Evolutionary conservation across 2,113 vertebrate species (phyloP).

Genomic region (Nothoprocta perdicaria): DNA sequence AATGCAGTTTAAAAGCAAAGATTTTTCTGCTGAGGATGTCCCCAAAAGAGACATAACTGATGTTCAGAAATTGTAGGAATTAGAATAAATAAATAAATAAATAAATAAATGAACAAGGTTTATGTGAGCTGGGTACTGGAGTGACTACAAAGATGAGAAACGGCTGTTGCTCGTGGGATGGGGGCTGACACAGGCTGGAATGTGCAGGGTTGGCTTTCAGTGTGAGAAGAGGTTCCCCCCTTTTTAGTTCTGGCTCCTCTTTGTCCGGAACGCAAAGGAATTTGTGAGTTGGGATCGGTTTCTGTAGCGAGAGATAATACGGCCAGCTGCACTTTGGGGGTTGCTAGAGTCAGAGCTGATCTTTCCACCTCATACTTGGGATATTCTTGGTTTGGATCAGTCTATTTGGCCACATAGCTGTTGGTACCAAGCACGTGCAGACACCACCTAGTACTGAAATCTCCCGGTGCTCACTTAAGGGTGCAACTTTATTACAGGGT

Average conservation of each 20-base stretch:
- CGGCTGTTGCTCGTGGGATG: neutral
- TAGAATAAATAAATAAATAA: too few species aligned
- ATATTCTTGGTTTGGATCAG: neutral
- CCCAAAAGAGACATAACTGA: neutral
- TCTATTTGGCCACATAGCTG: neutral
- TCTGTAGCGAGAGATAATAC: neutral
- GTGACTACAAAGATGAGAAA: neutral
- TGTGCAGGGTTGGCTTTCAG: neutral
- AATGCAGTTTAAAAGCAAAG: neutral
- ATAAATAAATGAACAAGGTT: neutral
- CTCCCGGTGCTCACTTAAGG: neutral
- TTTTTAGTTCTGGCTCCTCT: neutral
- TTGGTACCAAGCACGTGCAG: neutral
- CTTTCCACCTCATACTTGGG: neutral
- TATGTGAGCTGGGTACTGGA: neutral
- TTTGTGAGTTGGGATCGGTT: neutral
- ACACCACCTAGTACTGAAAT: neutral
- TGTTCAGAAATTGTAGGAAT: neutral
- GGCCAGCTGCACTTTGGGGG: neutral
- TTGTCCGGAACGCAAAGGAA: neutral
- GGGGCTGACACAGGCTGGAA: neutral
- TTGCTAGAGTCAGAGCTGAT: neutral
- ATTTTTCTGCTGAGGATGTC: neutral
- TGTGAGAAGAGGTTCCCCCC: neutral
- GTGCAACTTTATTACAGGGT: accelerated